These are phyloP conservation scores for Drosophila rubida DNA, from an alignment of 2,888 invertebrate genomes.

Conservation along the genomic window DNA sequence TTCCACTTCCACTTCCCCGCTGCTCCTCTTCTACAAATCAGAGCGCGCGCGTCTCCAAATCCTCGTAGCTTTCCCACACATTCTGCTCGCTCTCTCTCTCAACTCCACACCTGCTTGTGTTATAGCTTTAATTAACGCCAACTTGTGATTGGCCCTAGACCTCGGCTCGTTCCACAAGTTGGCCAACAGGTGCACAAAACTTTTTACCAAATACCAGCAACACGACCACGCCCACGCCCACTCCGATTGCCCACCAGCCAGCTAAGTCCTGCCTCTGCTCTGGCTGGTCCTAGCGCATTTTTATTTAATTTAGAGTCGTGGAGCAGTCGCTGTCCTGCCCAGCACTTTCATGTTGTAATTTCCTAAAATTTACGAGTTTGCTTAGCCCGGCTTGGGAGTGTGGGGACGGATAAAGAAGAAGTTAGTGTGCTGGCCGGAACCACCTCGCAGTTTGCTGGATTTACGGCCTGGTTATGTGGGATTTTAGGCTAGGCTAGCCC, in stretches of 20 bases:
- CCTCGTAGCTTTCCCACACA: not conserved
- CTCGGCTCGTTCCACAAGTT: slow-evolving; percentile 17
- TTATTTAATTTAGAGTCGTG: slow-evolving; percentile 76
- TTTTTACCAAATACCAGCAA: slow-evolving; percentile 44
- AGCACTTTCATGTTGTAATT: slow-evolving; percentile 77
- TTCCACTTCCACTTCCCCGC: not conserved
- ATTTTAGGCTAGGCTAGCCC: slow-evolving; percentile 26
- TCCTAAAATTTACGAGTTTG: slow-evolving; percentile 74
- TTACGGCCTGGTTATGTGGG: slow-evolving; percentile 61
- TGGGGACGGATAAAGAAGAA: not conserved
- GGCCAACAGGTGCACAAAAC: slow-evolving; percentile 71
- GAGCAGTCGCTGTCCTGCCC: slow-evolving; percentile 36
- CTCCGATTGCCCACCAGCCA: not conserved
- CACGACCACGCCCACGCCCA: not conserved
- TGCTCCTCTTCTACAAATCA: slow-evolving; percentile 52
- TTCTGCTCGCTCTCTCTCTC: not conserved
- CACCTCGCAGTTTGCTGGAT: slow-evolving; percentile 52
- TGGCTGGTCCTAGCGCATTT: slow-evolving; percentile 44
- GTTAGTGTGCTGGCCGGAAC: slow-evolving; percentile 10
- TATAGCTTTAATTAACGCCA: slow-evolving; percentile 77
- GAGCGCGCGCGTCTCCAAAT: slow-evolving; percentile 30
- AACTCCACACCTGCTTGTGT: slow-evolving; percentile 34
- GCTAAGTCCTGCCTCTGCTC: not conserved
- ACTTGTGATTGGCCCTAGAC: slow-evolving; percentile 46
- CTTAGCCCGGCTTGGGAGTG: slow-evolving; percentile 32